Base-by-base conservation (phyloP, 2,113 vertebrate species). In the Platichthys stellatus region DNA sequence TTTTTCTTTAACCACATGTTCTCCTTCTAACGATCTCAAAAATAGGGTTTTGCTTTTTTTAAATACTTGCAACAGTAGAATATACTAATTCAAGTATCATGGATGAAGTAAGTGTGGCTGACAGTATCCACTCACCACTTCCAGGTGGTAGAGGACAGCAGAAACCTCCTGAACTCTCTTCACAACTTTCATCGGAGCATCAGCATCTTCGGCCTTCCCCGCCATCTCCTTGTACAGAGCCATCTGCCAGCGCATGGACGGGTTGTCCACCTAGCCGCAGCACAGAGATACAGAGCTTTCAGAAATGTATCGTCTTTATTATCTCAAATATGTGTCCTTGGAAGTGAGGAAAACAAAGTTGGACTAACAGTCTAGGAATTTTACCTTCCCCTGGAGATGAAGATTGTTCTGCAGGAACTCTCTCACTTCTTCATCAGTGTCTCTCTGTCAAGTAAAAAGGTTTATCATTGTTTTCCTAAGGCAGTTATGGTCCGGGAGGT, bases 201-300 rank as follows among this genome's bases (percentile, higher is more conserved):
- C 95, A 0, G 94, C 94, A 20, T 98, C 97, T 76, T 98, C 97
- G 0, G 95, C 96, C 70, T 97, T 97, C 35, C 97, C 97, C 0
- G 97, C 95, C 93, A 96, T 93, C 70, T 96, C 96, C 43, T 95
- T 95, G 86, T 97, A 98, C 63, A 98, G 91, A 0, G 96, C 95
- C 97, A 98, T 96, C 91, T 98, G 97, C 97, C 97, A 98, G 61
- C 97, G 96, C 94, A 98, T 95, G 59, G 96, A 96, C 0, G 95
- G 95, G 81, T 97, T 95, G 90, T 98, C 96, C 60, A 96, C 96
- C 97, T 98, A 78, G 62, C 17, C 54, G 60, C 18, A 80, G 56
- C 58, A 83, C 56, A 85, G 14, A 4, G 45, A 73, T 12, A 72
- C 18, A 76, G 6, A 74, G 14, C 4, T 69, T 77, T 69, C 23